phyloP scores from a whole-genome alignment of 2,113 vertebrate species.

The Nothocercus julius region DNA sequence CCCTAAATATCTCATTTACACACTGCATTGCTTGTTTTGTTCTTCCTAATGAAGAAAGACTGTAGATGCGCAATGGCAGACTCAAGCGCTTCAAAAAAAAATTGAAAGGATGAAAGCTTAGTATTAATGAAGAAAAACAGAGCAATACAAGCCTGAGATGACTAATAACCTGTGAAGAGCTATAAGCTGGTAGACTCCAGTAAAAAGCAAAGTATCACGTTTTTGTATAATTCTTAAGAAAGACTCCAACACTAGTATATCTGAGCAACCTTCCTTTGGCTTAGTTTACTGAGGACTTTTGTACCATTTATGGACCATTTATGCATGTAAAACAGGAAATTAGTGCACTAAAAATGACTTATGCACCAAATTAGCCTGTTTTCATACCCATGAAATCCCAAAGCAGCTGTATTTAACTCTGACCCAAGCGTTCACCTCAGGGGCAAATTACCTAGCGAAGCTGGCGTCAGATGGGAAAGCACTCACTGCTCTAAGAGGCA shows the following conservation, averaged over 20 bases:
- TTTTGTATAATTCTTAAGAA: constrained; percentile 42
- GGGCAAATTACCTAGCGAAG: constrained; percentile 68
- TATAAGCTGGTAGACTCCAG: constrained; percentile 2
- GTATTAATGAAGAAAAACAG: constrained; percentile 63
- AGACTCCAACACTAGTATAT: constrained; percentile 20
- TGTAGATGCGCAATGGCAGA: neutral
- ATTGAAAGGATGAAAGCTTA: constrained; percentile 42
- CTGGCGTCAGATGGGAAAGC: constrained; percentile 31
- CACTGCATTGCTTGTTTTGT: constrained; percentile 4
- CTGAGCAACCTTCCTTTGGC: constrained; percentile 18
- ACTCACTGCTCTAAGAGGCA: constrained; percentile 1
- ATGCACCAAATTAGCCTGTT: constrained; percentile 72
- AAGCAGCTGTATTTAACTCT: constrained; percentile 69
- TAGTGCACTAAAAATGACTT: constrained; percentile 73
- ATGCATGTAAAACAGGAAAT: constrained; percentile 68
- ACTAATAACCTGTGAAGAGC: constrained; percentile 34
- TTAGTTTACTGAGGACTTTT: constrained; percentile 54
- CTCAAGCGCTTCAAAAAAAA: constrained; percentile 27
- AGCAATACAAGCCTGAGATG: neutral
- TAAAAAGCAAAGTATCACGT: neutral
- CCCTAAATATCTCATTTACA: neutral
- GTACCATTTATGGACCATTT: constrained; percentile 64
- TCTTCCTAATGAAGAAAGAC: constrained; percentile 46
- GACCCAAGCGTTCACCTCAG: constrained; percentile 68
- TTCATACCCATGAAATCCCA: constrained; percentile 65